A percentile compares a stretch with the other conserved stretches of the same genome.
Evolutionary conservation across 2,113 vertebrate species (phyloP).

Genomic region (Tragelaphus buxtoni): DNA sequence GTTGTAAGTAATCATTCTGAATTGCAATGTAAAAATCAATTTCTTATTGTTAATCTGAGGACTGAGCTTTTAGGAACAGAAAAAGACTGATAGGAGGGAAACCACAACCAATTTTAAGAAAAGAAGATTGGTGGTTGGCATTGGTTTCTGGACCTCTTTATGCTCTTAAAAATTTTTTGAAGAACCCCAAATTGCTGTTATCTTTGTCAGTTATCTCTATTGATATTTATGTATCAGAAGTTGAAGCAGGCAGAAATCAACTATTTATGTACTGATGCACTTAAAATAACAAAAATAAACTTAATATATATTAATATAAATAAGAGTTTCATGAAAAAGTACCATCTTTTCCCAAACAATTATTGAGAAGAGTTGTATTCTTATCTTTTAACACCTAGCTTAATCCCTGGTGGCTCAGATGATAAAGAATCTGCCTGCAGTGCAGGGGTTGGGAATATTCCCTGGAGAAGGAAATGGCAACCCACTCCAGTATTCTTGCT

Average conservation of each 20-base stretch:
- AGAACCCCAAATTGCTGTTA: neutral
- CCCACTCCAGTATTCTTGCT: neutral
- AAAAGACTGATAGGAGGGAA: slow-evolving; percentile 15
- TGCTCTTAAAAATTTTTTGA: neutral
- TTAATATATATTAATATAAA: slow-evolving; percentile 11
- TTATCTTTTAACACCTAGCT: neutral
- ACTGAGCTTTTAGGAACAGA: slow-evolving; percentile 3
- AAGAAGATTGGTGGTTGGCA: neutral
- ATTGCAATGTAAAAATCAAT: slow-evolving; percentile 32
- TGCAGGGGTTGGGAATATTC: neutral
- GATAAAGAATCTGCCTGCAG: neutral
- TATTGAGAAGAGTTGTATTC: neutral
- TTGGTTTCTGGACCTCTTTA: neutral
- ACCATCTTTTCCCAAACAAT: neutral
- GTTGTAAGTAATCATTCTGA: slow-evolving; percentile 15
- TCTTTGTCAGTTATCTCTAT: neutral
- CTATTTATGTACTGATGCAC: neutral
- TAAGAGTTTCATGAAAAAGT: slow-evolving; percentile 18
- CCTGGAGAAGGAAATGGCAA: neutral
- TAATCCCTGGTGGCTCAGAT: neutral
- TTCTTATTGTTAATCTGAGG: slow-evolving; percentile 10
- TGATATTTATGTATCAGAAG: slow-evolving; percentile 5
- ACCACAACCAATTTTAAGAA: neutral
- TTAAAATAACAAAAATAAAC: slow-evolving; percentile 8
- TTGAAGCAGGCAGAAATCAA: slow-evolving; percentile 11